Evolutionary conservation across 2,113 vertebrate species (phyloP).

Genomic region (Microtus richardsoni): DNA sequence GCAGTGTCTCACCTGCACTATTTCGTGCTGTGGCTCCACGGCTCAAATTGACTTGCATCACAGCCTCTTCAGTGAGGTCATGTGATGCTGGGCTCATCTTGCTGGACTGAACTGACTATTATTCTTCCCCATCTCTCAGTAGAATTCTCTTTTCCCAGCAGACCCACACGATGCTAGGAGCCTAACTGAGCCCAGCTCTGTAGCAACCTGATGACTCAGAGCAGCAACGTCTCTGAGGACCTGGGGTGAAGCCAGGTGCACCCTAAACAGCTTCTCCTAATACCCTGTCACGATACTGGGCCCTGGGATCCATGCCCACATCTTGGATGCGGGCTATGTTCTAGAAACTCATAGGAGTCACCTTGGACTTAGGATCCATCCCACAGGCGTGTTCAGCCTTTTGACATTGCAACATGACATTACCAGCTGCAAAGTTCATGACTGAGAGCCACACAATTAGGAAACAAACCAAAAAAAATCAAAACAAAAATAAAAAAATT

Average conservation of each 20-base stretch:
- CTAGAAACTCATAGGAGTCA: neutral
- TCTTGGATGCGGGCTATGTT: neutral
- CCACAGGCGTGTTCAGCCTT: neutral
- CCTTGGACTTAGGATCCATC: neutral
- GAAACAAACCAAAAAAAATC: neutral
- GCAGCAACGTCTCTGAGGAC: neutral
- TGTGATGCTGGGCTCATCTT: neutral
- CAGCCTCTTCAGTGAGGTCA: neutral
- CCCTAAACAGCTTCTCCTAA: slow-evolving; percentile 38
- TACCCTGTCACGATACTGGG: neutral
- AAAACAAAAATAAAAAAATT: neutral
- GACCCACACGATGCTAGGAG: neutral
- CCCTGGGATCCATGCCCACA: neutral
- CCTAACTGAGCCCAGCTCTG: slow-evolving; percentile 3
- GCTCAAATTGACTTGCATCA: neutral
- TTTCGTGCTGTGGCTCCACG: rapidly evolving
- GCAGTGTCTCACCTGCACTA: neutral
- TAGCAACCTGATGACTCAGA: neutral
- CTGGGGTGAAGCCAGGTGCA: slow-evolving; percentile 49
- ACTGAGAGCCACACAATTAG: neutral
- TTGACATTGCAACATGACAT: too few relatives aligned
- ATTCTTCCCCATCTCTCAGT: neutral
- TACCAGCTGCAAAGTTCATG: neutral
- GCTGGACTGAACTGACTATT: neutral
- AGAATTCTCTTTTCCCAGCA: neutral